Conservation (phyloP, 2,888 invertebrate species). For the Trissonchulus latispiculum region DNA sequence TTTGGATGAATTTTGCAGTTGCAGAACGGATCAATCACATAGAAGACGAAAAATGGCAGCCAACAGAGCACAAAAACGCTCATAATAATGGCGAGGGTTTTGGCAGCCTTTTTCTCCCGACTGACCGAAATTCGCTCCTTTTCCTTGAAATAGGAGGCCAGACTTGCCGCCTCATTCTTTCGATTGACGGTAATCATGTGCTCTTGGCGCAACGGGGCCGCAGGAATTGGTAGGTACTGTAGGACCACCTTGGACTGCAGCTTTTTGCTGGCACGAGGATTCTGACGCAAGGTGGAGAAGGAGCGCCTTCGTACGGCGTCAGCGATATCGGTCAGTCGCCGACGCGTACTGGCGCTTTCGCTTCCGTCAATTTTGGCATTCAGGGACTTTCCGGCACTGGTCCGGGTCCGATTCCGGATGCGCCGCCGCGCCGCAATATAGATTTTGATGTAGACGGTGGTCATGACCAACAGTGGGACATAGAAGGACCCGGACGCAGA, state of each 20-base stretch:
- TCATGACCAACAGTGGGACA: constrained; percentile 85
- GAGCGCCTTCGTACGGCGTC: neutral
- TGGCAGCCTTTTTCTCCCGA: constrained; percentile 44
- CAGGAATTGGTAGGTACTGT: neutral
- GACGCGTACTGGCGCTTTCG: neutral
- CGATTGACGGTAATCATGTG: neutral
- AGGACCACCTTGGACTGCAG: neutral
- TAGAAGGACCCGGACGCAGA: constrained; percentile 87
- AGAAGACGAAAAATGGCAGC: constrained; percentile 42
- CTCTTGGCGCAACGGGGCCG: neutral
- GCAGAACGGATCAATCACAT: constrained; percentile 44
- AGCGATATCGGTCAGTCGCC: neutral
- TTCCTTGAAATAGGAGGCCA: constrained; percentile 30
- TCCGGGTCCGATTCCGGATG: constrained; percentile 33
- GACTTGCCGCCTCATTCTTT: neutral
- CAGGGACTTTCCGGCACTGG: neutral
- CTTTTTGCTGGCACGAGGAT: neutral
- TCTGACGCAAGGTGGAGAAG: neutral
- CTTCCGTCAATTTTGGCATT: neutral
- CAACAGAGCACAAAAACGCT: constrained; percentile 29
- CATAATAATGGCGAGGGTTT: constrained; percentile 45
- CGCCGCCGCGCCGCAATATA: constrained; percentile 80
- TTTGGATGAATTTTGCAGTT: constrained; percentile 40
- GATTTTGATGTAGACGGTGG: constrained; percentile 88
- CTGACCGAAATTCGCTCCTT: constrained; percentile 43